Percentiles rank a stretch among this genome's conserved stretches.
Evolutionary conservation across 2,797 vertebrate genomes (phyloP).

Genomic region (Gymnoscopelus microlampas): DNA sequence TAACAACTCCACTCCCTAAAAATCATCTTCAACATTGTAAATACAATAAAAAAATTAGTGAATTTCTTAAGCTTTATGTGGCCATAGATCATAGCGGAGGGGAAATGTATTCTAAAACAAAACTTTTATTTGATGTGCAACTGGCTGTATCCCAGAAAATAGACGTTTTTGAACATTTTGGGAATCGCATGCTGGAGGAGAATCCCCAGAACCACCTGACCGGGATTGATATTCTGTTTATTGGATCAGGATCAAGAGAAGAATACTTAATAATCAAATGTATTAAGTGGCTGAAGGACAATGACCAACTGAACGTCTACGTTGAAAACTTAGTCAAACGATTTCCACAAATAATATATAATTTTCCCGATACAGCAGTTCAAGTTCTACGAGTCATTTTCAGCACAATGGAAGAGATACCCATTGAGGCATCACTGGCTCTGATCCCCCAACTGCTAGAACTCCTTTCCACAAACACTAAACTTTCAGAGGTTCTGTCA

Average conservation of each 20-base stretch:
- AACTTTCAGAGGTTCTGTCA: fast-evolving
- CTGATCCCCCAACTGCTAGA: slow-evolving; percentile 43
- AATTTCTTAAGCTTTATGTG: too few species aligned
- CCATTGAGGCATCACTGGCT: slow-evolving; percentile 24
- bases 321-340: slow-evolving; percentile 33
- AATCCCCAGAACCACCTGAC: slow-evolving; percentile 20
- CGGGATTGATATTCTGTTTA: slow-evolving; percentile 44
- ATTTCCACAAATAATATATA: slow-evolving; percentile 15
- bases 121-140: not conserved
- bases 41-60: too few species aligned
- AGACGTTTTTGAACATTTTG: slow-evolving; percentile 31
- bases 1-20: fast-evolving
- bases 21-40: too few species aligned
- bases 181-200: slow-evolving; percentile 51
- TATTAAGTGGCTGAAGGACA: slow-evolving; percentile 63
- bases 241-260: fast-evolving
- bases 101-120: not conserved
- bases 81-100: too few species aligned
- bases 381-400: slow-evolving; percentile 39
- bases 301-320: slow-evolving; percentile 37
- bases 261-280: slow-evolving; percentile 43
- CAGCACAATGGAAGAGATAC: slow-evolving; percentile 49
- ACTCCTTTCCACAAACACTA: not conserved
- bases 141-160: fast-evolving
- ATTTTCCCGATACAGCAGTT: fast-evolving